Evolutionary conservation across 2,797 vertebrate species (phyloP).

Genomic region (Brotula barbata): DNA sequence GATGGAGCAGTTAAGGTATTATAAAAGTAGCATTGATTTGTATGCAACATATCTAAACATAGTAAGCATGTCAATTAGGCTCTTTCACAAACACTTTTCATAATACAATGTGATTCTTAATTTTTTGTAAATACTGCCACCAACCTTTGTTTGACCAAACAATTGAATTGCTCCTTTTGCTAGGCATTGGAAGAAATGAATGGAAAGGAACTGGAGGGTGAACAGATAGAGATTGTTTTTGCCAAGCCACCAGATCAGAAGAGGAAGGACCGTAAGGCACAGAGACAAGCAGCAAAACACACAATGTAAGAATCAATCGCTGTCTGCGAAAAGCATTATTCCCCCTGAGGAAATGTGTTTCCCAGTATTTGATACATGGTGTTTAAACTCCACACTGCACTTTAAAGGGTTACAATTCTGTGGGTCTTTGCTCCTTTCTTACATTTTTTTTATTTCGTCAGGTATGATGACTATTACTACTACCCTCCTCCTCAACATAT

Average conservation of each 20-base stretch:
- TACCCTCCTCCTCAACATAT: constrained; percentile 97
- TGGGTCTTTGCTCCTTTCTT: too few relatives aligned
- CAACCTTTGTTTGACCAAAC: neutral
- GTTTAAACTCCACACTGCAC: too few relatives aligned
- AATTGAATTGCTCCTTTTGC: constrained; percentile 39
- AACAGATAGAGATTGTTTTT: constrained; percentile 95
- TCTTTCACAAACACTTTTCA: too few relatives aligned
- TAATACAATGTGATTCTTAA: too few relatives aligned
- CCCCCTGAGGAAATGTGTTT: too few relatives aligned
- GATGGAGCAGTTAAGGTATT: constrained; percentile 89
- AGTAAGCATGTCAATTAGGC: too few relatives aligned
- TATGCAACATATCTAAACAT: too few relatives aligned
- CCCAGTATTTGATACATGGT: too few relatives aligned
- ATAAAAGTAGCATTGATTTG: too few relatives aligned
- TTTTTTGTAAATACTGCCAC: too few relatives aligned
- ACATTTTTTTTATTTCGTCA: constrained; percentile 71
- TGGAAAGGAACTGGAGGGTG: constrained; percentile 94
- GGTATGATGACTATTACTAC: constrained; percentile 99
- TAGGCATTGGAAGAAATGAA: constrained; percentile 97
- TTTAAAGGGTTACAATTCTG: too few relatives aligned
- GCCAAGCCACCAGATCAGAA: constrained; percentile 98
- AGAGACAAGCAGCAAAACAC: constrained; percentile 95
- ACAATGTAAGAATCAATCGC: constrained; percentile 82
- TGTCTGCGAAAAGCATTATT: too few relatives aligned
- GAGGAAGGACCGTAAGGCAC: constrained; percentile 95